Evolutionary conservation across 2,797 vertebrate genomes (phyloP).

Genomic region (Microctenopoma steveboyesi): DNA sequence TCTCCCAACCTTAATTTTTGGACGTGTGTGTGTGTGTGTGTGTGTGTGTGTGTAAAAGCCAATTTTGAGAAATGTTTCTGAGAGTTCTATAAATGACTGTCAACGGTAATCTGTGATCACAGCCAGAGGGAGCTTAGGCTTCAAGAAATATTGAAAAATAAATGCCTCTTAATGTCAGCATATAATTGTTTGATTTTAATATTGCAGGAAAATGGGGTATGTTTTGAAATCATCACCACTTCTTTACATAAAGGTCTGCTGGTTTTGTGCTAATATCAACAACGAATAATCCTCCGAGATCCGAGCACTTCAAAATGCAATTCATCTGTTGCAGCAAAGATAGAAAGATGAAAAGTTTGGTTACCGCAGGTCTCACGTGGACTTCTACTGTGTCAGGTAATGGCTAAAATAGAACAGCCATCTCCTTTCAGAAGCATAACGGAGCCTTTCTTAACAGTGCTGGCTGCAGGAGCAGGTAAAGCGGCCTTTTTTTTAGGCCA

Average conservation of each 20-base stretch:
- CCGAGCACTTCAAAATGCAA: conserved; percentile 23
- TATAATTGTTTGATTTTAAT: conserved; percentile 36
- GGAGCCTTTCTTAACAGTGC: conserved; percentile 25
- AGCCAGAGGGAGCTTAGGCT: conserved; percentile 30
- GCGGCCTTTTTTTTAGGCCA: conserved; percentile 63
- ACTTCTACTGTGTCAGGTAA: conserved; percentile 23
- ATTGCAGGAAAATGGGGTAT: conserved; percentile 7
- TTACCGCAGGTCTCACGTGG: conserved; percentile 27
- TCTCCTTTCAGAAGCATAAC: conserved; percentile 38
- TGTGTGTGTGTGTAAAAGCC: conserved; percentile 31
- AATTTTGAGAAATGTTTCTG: conserved; percentile 25
- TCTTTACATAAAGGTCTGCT: not conserved
- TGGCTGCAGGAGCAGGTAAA: conserved; percentile 45
- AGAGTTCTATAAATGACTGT: conserved; percentile 40
- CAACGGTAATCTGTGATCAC: conserved; percentile 22
- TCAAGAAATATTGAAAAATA: conserved; percentile 22
- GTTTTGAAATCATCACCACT: conserved; percentile 18
- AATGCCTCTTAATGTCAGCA: conserved; percentile 34
- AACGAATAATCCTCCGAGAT: conserved; percentile 21
- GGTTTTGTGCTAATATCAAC: conserved; percentile 22
- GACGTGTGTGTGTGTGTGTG: conserved; percentile 31
- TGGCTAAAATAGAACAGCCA: conserved; percentile 38
- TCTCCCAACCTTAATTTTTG: conserved; percentile 26
- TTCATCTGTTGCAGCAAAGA: conserved; percentile 30
- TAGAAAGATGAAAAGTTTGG: conserved; percentile 33